These are phyloP conservation scores for Cololabis saira DNA, from an alignment of 2,113 vertebrate species.

Conservation along the genomic window DNA sequence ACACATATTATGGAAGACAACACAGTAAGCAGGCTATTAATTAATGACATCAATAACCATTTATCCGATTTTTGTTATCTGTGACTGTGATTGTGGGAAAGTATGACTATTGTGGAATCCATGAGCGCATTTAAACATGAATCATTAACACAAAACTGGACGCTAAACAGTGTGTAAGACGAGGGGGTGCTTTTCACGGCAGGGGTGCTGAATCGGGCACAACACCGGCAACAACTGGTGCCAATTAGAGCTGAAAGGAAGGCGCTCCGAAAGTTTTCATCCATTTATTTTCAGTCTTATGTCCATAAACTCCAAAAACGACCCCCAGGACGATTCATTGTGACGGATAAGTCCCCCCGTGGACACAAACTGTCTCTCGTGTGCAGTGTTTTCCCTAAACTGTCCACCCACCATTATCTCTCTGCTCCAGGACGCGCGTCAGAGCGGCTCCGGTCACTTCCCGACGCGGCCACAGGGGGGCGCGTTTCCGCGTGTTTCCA, in stretches of 20 bases:
- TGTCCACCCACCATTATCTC: neutral
- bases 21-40: no score
- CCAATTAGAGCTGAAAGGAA: constrained; percentile 54
- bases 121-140: no score
- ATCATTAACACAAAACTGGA: no score
- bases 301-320: constrained; percentile 22
- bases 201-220: no score
- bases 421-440: neutral
- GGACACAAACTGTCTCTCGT: neutral
- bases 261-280: constrained; percentile 25
- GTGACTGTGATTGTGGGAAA: no score
- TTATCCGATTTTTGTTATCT: no score
- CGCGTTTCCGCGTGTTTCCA: constrained; percentile 50
- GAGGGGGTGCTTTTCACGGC: no score
- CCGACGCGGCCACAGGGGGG: constrained; percentile 51
- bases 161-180: no score
- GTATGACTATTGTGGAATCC: no score
- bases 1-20: no score
- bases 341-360: constrained; percentile 32
- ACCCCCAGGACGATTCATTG: constrained; percentile 58
- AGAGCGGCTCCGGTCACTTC: constrained; percentile 3
- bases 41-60: no score
- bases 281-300: constrained; percentile 32
- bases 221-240: no score
- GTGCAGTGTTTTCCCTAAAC: neutral